Base-by-base conservation (phyloP, 2,888 invertebrate species). In the Adelphocoris suturalis region DNA sequence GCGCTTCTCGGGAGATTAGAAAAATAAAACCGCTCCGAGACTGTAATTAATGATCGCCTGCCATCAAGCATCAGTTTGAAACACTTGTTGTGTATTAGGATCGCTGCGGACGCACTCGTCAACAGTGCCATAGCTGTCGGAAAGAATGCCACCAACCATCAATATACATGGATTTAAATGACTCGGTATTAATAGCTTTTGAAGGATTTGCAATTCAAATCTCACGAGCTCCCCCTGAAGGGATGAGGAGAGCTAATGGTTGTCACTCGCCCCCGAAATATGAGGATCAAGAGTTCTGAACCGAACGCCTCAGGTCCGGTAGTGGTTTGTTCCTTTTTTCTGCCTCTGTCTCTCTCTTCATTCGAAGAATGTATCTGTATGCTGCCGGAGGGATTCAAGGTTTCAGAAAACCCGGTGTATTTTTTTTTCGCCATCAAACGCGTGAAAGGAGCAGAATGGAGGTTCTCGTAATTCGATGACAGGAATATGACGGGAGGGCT, bases 161-260 rank as follows among this genome's bases (percentile, higher is more conserved):
- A 85, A 85, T 85, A 85, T 85, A 52, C 61, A 16, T 9, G 37
- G 85, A 37, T 37, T 85, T 85, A 23, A 85, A 57, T 85, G 57
- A 85, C 57, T 85, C 85, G 19, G 68, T 86, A 86, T 86, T 86
- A 68, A 86, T 86, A 68, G 86, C 75, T 75, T 76, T 68, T 23
- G 86, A 86, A 27, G 61, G 86, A 86, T 86, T 86, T 75, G 86
- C 86, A 86, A 86, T 68, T 86, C 86, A 86, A 75, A 86, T 86
- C 75, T 19, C 23, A 82, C 3, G 52, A 82, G 52, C 68, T 68
- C 23, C 68, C 68, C 68, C 23, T 68, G 23, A 27, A 68, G 23
- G 68, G 37, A 52, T 14, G 52, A 23, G 23, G 27, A 13, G 52
- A 61, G 61, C 61, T 61, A 61, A 68, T 78, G 46, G 78, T 78